A percentile compares a stretch with the other conserved stretches of the same genome.
phyloP scores from a whole-genome alignment of 2,888 invertebrate genomes.

The Cactoblastis cactorum region DNA sequence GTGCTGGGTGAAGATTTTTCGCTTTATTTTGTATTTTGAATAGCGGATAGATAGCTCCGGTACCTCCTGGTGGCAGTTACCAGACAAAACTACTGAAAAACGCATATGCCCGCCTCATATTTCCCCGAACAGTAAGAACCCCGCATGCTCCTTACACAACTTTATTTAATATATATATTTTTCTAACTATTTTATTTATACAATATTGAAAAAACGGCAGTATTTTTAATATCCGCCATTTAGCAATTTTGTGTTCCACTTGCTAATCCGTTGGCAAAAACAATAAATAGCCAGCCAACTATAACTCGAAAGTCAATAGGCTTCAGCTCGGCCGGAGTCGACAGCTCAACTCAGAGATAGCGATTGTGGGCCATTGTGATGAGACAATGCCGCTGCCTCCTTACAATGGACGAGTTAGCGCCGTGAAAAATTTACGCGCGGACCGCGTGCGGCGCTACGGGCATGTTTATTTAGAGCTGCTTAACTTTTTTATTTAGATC shows the following conservation, averaged over 20 bases:
- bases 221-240: not conserved
- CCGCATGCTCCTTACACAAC: too few species aligned
- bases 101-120: not conserved
- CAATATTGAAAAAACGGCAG: too few species aligned
- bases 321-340: constrained; percentile 26
- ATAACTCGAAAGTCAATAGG: not conserved
- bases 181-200: too few species aligned
- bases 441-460: constrained; percentile 25
- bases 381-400: constrained; percentile 60
- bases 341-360: constrained; percentile 53
- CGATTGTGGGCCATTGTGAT: constrained; percentile 58
- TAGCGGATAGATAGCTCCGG: not conserved
- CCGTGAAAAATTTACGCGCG: constrained; percentile 55
- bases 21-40: not conserved
- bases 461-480: constrained; percentile 26
- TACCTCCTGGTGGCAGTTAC: too few species aligned
- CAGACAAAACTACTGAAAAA: not conserved
- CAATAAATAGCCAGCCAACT: not conserved
- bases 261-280: not conserved
- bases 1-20: constrained; percentile 4
- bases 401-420: constrained; percentile 55
- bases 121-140: too few species aligned
- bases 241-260: not conserved
- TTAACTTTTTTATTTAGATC: too few species aligned
- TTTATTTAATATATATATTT: too few species aligned